A percentile compares a stretch with the other conserved stretches of the same genome.
These are phyloP conservation scores for Cotesia chilonis DNA, from an alignment of 1,140 invertebrate species.

Conservation along the genomic window DNA sequence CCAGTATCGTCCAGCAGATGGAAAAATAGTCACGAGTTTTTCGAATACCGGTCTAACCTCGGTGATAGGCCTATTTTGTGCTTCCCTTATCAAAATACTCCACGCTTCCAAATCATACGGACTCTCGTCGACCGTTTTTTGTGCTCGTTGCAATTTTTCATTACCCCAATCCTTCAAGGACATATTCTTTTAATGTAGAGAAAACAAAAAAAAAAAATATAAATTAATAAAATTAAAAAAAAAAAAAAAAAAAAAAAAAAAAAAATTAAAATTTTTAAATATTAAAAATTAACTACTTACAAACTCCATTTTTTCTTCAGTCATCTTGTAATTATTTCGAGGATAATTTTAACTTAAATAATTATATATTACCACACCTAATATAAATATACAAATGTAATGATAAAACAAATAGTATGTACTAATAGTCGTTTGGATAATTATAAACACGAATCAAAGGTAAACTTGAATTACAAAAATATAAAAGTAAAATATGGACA, in stretches of 20 bases:
- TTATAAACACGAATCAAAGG: no score
- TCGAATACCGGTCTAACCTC: slow-evolving; percentile 94
- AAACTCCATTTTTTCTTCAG: slow-evolving; percentile 53
- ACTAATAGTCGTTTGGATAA: no score
- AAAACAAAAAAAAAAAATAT: slow-evolving; percentile 32
- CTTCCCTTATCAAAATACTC: slow-evolving; percentile 93
- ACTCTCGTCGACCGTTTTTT: slow-evolving; percentile 83
- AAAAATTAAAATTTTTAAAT: slow-evolving; percentile 10
- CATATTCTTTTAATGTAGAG: not conserved
- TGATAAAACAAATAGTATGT: no score
- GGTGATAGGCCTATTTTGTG: slow-evolving; percentile 88
- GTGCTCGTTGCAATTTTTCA: slow-evolving; percentile 81
- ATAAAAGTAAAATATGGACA: no score
- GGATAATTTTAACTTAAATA: slow-evolving; percentile 12
- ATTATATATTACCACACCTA: slow-evolving; percentile 21
- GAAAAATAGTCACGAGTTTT: slow-evolving; percentile 90
- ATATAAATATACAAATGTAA: slow-evolving; percentile 8
- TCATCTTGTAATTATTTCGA: slow-evolving; percentile 42
- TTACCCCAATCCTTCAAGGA: slow-evolving; percentile 83
- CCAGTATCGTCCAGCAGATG: slow-evolving; percentile 97
- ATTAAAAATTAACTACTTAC: slow-evolving; percentile 43
- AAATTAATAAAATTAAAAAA: not conserved
- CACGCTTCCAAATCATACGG: slow-evolving; percentile 95
- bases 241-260: slow-evolving; percentile 3
- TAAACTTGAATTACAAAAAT: no score